A percentile compares a stretch with the other conserved stretches of the same genome.
Evolutionary conservation across 2,113 vertebrate species (phyloP).

Genomic region (Rhinichthys klamathensis): DNA sequence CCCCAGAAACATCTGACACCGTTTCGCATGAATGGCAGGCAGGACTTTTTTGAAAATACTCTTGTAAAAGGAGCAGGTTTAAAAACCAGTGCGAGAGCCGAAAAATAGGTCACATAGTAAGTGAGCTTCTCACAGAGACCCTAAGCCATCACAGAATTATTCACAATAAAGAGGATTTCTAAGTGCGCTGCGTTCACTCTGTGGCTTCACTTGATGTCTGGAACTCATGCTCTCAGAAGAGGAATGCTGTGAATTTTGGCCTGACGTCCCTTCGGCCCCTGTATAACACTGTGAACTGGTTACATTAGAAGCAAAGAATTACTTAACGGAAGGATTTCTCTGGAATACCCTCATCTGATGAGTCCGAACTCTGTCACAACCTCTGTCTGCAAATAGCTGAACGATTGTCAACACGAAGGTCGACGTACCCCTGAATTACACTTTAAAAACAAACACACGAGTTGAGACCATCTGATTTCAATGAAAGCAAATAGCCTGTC

Average conservation of each 20-base stretch:
- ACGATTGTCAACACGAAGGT: not conserved
- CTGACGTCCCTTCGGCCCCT: conserved; percentile 12
- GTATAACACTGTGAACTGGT: not conserved
- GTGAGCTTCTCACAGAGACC: conserved; percentile 65
- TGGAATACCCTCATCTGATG: not conserved
- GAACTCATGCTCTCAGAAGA: conserved; percentile 4
- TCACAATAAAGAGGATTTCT: conserved; percentile 54
- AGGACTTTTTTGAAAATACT: conserved; percentile 59
- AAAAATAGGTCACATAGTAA: conserved; percentile 76
- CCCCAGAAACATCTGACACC: conserved; percentile 64
- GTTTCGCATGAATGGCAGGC: conserved; percentile 62
- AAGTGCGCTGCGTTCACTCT: conserved; percentile 17
- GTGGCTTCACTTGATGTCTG: conserved; percentile 35
- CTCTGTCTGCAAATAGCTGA: not conserved
- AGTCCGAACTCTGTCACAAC: not conserved
- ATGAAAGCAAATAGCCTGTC: conserved; percentile 14
- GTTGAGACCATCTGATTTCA: conserved; percentile 6
- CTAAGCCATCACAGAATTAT: conserved; percentile 69
- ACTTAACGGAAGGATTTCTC: not conserved
- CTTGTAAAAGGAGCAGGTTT: conserved; percentile 60
- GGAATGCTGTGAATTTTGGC: conserved; percentile 2
- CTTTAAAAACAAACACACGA: conserved; percentile 22
- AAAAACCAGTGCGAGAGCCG: conserved; percentile 60
- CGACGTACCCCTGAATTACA: not conserved
- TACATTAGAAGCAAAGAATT: not conserved